phyloP scores from a whole-genome alignment of 64 coral and sea anemone genomes.

The Stylophora pistillata region DNA sequence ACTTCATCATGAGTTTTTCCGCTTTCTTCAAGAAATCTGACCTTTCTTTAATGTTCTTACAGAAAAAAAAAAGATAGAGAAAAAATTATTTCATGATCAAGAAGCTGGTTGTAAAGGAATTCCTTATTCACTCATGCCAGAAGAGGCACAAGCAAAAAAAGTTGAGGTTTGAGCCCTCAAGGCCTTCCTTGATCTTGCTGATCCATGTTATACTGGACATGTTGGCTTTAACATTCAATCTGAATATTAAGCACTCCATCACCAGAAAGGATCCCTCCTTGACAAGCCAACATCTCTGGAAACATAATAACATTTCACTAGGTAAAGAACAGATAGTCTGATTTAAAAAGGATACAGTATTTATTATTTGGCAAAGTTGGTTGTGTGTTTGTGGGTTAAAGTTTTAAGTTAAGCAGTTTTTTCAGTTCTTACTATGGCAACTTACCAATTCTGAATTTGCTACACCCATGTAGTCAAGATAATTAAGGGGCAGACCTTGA shows the following conservation, averaged over 20 bases:
- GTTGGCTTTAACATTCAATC: no score
- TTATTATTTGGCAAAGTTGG: not conserved
- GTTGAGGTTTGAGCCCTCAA: not conserved
- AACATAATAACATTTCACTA: no score
- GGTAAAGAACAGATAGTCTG: no score
- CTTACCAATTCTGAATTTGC: conserved; percentile 83
- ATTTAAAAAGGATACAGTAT: not conserved
- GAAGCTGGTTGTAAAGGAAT: no score
- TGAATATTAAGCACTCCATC: no score
- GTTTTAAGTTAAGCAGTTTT: not conserved
- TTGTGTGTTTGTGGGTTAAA: not conserved
- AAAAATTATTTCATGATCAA: not conserved
- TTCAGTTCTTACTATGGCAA: not conserved
- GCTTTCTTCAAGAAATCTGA: conserved; percentile 82
- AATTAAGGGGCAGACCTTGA: conserved; percentile 88
- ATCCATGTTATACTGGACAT: no score
- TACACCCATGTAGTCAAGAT: conserved; percentile 87
- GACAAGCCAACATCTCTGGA: no score
- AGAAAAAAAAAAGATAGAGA: not conserved
- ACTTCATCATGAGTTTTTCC: conserved; percentile 90
- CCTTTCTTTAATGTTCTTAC: conserved; percentile 78
- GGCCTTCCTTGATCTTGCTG: no score
- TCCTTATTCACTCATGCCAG: no score
- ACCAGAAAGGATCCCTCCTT: no score
- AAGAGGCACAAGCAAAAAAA: no score